Evolutionary conservation across 2,888 invertebrate genomes (phyloP), one percentile per base, ranked within the genome.

Genomic region (Podotricha telesiphe): DNA sequence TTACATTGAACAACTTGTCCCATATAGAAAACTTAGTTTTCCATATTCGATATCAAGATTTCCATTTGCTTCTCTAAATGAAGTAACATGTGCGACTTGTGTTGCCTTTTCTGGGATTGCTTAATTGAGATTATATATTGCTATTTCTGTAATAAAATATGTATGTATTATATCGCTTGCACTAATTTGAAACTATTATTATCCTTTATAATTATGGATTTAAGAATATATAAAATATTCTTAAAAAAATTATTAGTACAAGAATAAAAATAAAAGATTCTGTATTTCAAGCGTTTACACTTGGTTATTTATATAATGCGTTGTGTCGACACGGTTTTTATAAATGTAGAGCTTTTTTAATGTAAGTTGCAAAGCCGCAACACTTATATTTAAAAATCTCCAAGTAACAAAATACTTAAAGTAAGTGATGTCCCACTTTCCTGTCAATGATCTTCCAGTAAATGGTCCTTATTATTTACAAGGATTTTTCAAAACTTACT

Each of bases 1-100:
- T 56, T 50, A 69, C 51, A 65, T 67, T 13, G 65, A 45, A 65
- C 59, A 66, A 68, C 71, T 73, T 67, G 67, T 56, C 58, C 64
- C 56, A 66, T 69, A 69, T 74, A 67, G 66, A 71, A 73, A 67
- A 69, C 69, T 69, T 68, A 71, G 71, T 67, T 71, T 73, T 73
- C 73, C 66, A 68, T 64, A 70, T 65, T 68, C 69, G 40, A 69
- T 70, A 70, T 71, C 67, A 56, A 61, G 69, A 68, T 68, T 69
- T 73, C 71, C 53, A 71, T 71, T 71, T 55, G 71, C 66, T 62
- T 70, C 64, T 71, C 65, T 68, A 69, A 67, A 53, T 71, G 20
- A 68, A 56, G 70, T 59, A 73, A 71, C 73, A 73, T 73, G 66
- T 75, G 74, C 62, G 64, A 69, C 58, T 69, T 62, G 63, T 51